Base-by-base conservation (phyloP, 2,888 invertebrate species). In the Patella ulyssiponensis region DNA sequence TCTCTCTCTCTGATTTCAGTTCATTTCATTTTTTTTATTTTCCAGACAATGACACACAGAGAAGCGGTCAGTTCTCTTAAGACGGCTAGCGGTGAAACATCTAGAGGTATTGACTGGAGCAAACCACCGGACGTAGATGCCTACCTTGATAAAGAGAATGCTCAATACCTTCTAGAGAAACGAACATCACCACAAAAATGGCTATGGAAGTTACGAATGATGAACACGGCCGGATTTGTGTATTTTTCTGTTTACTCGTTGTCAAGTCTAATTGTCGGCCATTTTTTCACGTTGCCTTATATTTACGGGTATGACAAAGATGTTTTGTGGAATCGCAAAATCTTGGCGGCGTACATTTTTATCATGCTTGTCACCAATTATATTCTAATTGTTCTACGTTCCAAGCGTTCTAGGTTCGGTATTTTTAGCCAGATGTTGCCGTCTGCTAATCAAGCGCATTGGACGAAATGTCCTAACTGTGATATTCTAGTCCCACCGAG, bases 401-500 rank as follows among this genome's bases (percentile, higher is more conserved):
- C 81, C 0, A 77, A 76, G 44, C 86, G 82, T 52, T 85, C 86
- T 11, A 69, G 77, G 7, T 58, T 70, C 52, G 69, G 56, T 17
- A 20, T 17, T 5, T 27, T 15, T 12, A 69, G 12, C 2, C 53
- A 71, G 58, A 20, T 15, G n/a, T 64, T 64, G 20, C 64, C 64
- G 20, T 20, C 64, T 9, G 44, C 44, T 44, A 64, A 64, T 17
- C n/a, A 20, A 20, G 71, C 74, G n/a, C 81, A 82, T 74, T 86
- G 86, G 86, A 79, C 54, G 20, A 80, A 80, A 71, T 90, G 90
- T 77, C 76, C 76, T 15, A 79, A 80, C 17, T 90, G 90, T 81
- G 80, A 86, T 33, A 79, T 83, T 4, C 69, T 81, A 5, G 84
- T 84, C 2, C 90, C 89, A 7, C 87, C 87, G 7, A 82, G 92